Conservation (phyloP, 2,113 vertebrate species). For the Myotis brandtii region DNA sequence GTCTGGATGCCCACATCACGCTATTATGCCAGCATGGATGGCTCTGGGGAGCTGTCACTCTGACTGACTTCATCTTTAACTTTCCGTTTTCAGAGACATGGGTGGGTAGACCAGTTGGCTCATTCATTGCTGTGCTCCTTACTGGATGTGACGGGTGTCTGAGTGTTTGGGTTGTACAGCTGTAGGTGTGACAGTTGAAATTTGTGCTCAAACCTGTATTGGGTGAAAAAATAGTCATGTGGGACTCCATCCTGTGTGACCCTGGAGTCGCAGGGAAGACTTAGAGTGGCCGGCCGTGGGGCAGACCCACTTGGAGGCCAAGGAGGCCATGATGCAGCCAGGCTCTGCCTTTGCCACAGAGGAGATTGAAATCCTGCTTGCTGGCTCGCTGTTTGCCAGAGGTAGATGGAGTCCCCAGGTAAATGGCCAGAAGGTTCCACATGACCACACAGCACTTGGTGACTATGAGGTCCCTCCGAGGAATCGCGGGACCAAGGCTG, state of each 20-base stretch:
- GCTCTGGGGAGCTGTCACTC: not conserved
- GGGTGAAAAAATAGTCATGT: not conserved
- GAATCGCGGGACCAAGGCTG: not conserved
- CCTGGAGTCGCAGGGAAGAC: not conserved
- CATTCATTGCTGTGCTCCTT: not conserved
- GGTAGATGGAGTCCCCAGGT: too few species aligned
- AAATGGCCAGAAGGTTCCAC: not conserved
- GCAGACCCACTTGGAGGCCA: not conserved
- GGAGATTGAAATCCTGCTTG: not conserved
- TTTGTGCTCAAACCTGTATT: not conserved
- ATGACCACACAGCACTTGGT: fast-evolving
- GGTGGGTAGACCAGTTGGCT: not conserved
- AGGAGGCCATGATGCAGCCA: not conserved
- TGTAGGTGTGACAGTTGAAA: too few species aligned
- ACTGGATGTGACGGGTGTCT: not conserved
- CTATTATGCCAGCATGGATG: not conserved
- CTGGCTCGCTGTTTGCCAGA: not conserved
- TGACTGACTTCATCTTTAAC: not conserved
- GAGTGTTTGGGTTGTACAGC: not conserved
- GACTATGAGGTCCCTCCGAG: not conserved
- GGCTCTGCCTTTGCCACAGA: not conserved
- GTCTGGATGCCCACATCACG: fast-evolving
- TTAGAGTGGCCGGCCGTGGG: not conserved
- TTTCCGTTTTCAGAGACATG: not conserved
- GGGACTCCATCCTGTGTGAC: fast-evolving